Base-by-base conservation (phyloP, 2,888 invertebrate genomes). In the Meloe dianella region DNA sequence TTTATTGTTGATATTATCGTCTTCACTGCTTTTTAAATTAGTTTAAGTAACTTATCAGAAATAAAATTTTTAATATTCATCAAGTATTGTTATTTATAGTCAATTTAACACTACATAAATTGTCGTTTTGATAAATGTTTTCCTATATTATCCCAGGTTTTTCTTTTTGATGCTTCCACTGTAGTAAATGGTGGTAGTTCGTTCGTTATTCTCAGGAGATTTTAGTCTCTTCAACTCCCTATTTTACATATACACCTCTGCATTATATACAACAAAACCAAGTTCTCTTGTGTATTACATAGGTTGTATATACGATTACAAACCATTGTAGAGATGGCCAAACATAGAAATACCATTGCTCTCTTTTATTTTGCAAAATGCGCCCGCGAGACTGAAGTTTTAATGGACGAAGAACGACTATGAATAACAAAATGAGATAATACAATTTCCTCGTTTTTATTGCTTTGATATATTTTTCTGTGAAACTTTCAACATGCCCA, bases 351-450 rank as follows among this genome's bases (percentile, higher is more conserved):
- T 58, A n/a, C 27, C 47, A 57, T 70, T 71, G 73, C 8, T n/a
- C 75, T 74, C 76, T 77, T 79, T 79, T 79, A 78, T 80, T 78
- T 78, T 76, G 73, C 75, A 78, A 78, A 80, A 79, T 75, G 76
- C 78, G 73, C 79, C 79, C 80, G 57, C 65, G 79, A 74, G 80
- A 76, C 74, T 71, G 69, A 80, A 79, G 76, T 80, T 80, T 80
- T 80, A 80, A 80, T 80, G 79, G 78, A 77, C 75, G 77, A 74
- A 74, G 77, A 75, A 78, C 76, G 74, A 74, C 78, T 74, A 77
- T 79, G 79, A 80, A 80, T 80, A 79, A 78, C 79, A 77, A 79
- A 79, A 79, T 79, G 77, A 77, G 75, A 77, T 78, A 79, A 80
- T 78, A 78, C 77, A 75, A 80, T 79, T 79, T 79, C 71, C 70